These are phyloP conservation scores for Xenopus laevis DNA, from an alignment of 2,113 vertebrate genomes.

Conservation along the genomic window DNA sequence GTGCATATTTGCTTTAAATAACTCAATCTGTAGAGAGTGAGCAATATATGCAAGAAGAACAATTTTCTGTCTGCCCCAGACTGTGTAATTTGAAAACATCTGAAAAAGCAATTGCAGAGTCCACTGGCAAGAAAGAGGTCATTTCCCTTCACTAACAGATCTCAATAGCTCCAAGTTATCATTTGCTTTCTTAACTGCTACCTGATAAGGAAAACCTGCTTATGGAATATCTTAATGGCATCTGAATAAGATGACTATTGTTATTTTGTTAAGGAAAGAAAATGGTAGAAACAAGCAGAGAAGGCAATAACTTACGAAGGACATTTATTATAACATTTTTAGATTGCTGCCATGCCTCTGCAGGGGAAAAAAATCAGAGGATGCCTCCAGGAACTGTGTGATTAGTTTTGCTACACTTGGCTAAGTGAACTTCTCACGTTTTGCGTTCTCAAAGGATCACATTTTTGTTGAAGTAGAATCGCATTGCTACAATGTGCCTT, in stretches of 20 bases:
- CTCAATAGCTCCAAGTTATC: slow-evolving; percentile 55
- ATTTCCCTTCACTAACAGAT: slow-evolving; percentile 59
- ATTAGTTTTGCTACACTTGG: slow-evolving; percentile 47
- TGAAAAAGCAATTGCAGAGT: slow-evolving; percentile 48
- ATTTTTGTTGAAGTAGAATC: slow-evolving; percentile 24
- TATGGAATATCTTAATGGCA: slow-evolving; percentile 45
- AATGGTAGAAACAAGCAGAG: slow-evolving; percentile 6
- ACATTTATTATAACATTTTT: slow-evolving; percentile 51
- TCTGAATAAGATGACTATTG: slow-evolving; percentile 38
- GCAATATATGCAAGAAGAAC: not conserved
- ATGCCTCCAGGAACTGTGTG: slow-evolving; percentile 41
- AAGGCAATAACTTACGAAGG: slow-evolving; percentile 48
- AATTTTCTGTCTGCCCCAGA: slow-evolving; percentile 35
- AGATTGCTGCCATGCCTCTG: slow-evolving; percentile 48
- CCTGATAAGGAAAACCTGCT: slow-evolving; percentile 51
- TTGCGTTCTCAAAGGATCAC: slow-evolving; percentile 15
- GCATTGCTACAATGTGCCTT: not conserved
- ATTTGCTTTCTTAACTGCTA: slow-evolving; percentile 50
- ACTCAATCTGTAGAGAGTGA: not conserved
- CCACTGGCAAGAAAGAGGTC: slow-evolving; percentile 51
- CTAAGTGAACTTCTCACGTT: slow-evolving; percentile 48
- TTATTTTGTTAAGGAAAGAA: slow-evolving; percentile 31
- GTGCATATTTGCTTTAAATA: not conserved
- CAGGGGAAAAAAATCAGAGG: slow-evolving; percentile 41
- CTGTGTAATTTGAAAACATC: slow-evolving; percentile 55